phyloP scores from a whole-genome alignment of 2,888 invertebrate species.

The Onthophagus sagittarius region DNA sequence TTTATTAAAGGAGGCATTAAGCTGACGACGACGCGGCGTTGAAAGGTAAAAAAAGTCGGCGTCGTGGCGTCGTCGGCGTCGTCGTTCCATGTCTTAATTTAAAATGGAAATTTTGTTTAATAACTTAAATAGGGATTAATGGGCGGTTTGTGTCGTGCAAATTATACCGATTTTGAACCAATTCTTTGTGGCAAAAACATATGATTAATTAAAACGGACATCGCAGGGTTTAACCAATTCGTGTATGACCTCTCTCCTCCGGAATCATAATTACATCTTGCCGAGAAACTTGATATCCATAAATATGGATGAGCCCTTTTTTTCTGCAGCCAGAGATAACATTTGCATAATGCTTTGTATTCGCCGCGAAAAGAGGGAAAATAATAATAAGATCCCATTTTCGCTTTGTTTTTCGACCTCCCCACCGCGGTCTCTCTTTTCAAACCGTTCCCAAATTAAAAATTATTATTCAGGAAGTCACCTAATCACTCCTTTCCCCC shows the following conservation, averaged over 20 bases:
- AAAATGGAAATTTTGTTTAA: conserved; percentile 8
- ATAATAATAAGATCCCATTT: conserved; percentile 13
- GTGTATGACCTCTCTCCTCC: background rate
- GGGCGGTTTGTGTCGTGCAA: background rate
- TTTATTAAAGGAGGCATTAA: conserved; percentile 2
- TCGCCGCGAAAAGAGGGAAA: conserved; percentile 3
- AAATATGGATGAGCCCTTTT: conserved; percentile 8
- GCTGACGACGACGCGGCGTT: background rate
- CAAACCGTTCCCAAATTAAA: background rate
- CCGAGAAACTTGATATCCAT: conserved; percentile 6
- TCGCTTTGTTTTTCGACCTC: conserved; percentile 6
- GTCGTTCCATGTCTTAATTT: conserved; percentile 3
- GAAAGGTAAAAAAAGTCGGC: background rate
- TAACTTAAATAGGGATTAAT: conserved; percentile 4
- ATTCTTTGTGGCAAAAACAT: background rate
- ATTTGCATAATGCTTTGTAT: conserved; percentile 14
- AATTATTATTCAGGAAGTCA: background rate
- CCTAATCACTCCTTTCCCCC: background rate
- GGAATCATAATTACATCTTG: conserved; percentile 11
- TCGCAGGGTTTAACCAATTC: background rate
- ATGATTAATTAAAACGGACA: background rate
- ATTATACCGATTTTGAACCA: background rate
- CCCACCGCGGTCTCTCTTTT: background rate
- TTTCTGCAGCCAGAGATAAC: conserved; percentile 10
- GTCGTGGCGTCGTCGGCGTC: background rate